These are phyloP conservation scores for Cryptosula pallasiana DNA, from an alignment of 2,888 invertebrate genomes.

Conservation along the genomic window DNA sequence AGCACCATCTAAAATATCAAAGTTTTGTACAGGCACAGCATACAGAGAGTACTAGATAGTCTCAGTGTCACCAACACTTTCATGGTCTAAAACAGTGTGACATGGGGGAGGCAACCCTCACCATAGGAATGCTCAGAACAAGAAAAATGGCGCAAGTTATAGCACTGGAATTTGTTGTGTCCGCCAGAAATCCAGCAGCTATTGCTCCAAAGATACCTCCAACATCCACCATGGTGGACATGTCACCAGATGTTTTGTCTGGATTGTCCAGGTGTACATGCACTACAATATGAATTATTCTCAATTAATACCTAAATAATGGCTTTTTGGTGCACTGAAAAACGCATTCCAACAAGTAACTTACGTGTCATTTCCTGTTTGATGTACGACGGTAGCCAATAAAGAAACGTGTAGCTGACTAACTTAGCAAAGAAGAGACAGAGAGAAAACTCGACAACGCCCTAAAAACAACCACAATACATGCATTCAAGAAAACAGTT, in stretches of 20 bases:
- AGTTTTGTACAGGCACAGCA: not conserved
- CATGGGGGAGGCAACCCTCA: no score
- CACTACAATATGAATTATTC: not conserved
- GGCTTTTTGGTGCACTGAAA: no score
- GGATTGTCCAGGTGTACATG: not conserved
- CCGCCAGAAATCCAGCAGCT: conserved; percentile 77
- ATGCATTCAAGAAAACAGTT: not conserved
- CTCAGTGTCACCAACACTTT: not conserved
- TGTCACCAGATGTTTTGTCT: conserved; percentile 42
- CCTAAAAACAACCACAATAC: conserved; percentile 56
- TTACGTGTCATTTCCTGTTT: conserved; percentile 67
- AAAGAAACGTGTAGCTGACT: conserved; percentile 93
- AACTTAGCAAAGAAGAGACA: conserved; percentile 93
- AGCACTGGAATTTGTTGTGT: conserved; percentile 77
- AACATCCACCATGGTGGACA: conserved; percentile 58
- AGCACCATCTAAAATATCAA: conserved; percentile 63
- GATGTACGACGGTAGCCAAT: conserved; percentile 90
- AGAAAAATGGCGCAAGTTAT: conserved; percentile 81
- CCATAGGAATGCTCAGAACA: conserved; percentile 73
- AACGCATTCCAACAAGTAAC: no score
- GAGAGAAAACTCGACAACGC: conserved; percentile 85
- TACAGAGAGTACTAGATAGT: not conserved
- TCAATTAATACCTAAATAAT: not conserved
- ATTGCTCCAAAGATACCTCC: conserved; percentile 85
- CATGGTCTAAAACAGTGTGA: no score